Percentiles rank a stretch among this genome's conserved stretches.
Evolutionary conservation across 2,888 invertebrate genomes (phyloP).

Genomic region (Allolobophora icterica): DNA sequence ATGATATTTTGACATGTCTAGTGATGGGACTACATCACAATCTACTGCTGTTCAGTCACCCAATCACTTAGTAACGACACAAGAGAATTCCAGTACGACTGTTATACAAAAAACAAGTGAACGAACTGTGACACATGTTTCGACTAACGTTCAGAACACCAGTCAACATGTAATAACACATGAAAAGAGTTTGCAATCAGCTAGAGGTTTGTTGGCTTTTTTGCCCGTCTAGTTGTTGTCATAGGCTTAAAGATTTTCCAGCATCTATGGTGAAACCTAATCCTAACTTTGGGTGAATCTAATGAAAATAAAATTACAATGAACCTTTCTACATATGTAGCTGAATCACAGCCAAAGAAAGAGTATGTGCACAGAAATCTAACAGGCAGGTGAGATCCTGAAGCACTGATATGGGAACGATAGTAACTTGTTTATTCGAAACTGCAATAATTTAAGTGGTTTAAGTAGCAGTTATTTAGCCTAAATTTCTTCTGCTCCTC

Average conservation of each 20-base stretch:
- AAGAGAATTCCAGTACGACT: background rate
- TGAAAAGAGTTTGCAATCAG: background rate
- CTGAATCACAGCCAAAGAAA: background rate
- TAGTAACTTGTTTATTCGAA: background rate
- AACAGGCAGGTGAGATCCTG: background rate
- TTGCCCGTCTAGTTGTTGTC: background rate
- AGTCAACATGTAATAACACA: slow-evolving; percentile 13
- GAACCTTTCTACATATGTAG: background rate
- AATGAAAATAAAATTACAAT: background rate
- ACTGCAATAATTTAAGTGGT: background rate
- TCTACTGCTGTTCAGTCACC: background rate
- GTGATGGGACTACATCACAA: background rate
- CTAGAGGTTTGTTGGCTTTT: slow-evolving; percentile 18
- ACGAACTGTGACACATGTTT: background rate
- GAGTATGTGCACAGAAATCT: background rate
- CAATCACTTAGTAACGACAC: slow-evolving; percentile 14
- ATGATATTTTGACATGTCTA: slow-evolving; percentile 18
- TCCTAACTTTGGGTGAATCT: background rate
- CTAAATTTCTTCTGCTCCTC: background rate
- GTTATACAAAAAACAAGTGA: slow-evolving; percentile 10
- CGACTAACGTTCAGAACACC: slow-evolving; percentile 3
- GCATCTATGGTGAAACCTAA: background rate
- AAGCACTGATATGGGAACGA: background rate
- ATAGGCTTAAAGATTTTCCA: background rate
- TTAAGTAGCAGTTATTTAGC: background rate